Base-by-base conservation (phyloP, 2,888 invertebrate genomes). In the Creontiades dilutus region DNA sequence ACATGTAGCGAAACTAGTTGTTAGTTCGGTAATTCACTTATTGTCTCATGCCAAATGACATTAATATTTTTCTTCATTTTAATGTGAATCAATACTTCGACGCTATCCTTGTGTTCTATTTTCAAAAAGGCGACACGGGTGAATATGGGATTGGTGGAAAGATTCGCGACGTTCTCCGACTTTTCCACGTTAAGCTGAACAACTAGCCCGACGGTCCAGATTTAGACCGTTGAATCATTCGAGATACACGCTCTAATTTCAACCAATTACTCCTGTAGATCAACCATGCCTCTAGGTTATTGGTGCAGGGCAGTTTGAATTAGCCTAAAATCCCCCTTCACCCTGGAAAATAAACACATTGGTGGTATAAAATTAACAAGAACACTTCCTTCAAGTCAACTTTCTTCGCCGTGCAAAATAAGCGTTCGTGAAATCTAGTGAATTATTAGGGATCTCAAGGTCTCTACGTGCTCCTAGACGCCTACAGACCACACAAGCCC, bases 171-270 rank as follows among this genome's bases (percentile, higher is more conserved):
- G 68, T 68, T 23, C 68, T 68, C 68, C 9, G 68, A 68, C 19
- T 68, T 78, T 78, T 47, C 78, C 37, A 78, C 78, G 78, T 78
- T 46, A 47, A 78, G 61, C n/a, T 28, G 76, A 78, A 78, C 78
- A 78, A 78, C 78, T 78, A 78, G 37, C 78, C n/a, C 76, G 5
- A 5, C 76, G 48, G 23, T 46, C 82, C 52, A 13, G 82, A 82
- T 82, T 52, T 82, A 82, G 82, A 82, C 47, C 47, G 82, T 82
- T 82, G 82, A 82, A 82, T 82, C 82, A 82, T 48, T 82, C 82
- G 82, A 82, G 82, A 52, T 82, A 82, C 82, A 82, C 82, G 82
- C 82, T 82, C 82, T 52, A 82, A 82, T 82, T 82, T 82, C 82
- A 82, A 52, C 82, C 82, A 82, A 82, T 82, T 82, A 82, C 82